A percentile compares a stretch with the other conserved stretches of the same genome.
These are phyloP conservation scores for Hydractinia symbiolongicarpus DNA, from an alignment of 30 jellyfish, hydroid and myxozoan genomes.

Conservation along the genomic window DNA sequence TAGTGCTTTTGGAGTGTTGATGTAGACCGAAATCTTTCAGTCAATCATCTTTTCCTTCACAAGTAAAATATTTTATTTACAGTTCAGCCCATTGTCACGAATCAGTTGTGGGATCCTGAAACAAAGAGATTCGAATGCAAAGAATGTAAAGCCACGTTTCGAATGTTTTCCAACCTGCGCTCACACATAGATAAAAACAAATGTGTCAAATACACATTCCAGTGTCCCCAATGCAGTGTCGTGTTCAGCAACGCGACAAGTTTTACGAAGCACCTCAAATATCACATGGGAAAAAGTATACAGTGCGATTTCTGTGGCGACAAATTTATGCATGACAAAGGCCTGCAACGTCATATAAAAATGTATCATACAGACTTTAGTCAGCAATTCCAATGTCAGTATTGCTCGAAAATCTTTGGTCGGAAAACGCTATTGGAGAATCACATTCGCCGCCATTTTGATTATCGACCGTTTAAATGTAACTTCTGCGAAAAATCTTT, in stretches of 20 bases:
- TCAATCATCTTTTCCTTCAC: background rate
- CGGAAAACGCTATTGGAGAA: slow-evolving; percentile 39
- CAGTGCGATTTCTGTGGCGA: slow-evolving; percentile 43
- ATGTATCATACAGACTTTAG: slow-evolving; percentile 39
- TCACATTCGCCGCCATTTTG: slow-evolving; percentile 46
- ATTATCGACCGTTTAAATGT: slow-evolving; percentile 43
- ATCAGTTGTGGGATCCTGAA: slow-evolving; percentile 51
- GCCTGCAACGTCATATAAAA: slow-evolving; percentile 33
- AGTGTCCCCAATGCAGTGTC: slow-evolving; percentile 44
- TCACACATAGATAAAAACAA: slow-evolving; percentile 39
- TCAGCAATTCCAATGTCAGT: slow-evolving; percentile 38
- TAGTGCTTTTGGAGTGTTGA: slow-evolving; percentile 31
- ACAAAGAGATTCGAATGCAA: slow-evolving; percentile 44
- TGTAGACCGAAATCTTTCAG: slow-evolving; percentile 1
- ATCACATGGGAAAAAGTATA: slow-evolving; percentile 31
- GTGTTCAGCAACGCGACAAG: slow-evolving; percentile 46
- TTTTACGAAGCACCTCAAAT: slow-evolving; percentile 36
- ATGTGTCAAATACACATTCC: slow-evolving; percentile 41
- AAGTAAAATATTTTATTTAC: background rate
- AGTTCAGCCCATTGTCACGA: slow-evolving; percentile 37
- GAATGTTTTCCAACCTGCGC: slow-evolving; percentile 33
- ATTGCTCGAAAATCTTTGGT: slow-evolving; percentile 32
- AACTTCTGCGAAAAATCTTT: slow-evolving; percentile 29
- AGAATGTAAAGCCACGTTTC: slow-evolving; percentile 47
- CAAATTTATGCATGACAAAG: slow-evolving; percentile 43